A percentile compares a stretch with the other conserved stretches of the same genome.
These are phyloP conservation scores for Trachelipus rathkii DNA, from an alignment of 1,140 invertebrate species.

Conservation along the genomic window DNA sequence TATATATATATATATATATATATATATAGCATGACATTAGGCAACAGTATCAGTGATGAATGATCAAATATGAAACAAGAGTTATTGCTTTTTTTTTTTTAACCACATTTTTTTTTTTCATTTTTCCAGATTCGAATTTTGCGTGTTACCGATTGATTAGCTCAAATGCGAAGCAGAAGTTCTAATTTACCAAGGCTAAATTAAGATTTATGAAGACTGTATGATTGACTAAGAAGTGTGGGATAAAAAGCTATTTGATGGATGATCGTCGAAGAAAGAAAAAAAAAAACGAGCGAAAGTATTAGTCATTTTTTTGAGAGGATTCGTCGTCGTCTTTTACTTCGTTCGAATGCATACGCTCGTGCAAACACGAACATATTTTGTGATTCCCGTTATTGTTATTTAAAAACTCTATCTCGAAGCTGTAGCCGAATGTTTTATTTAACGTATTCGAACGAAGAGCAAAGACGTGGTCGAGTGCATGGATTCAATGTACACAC, in stretches of 20 bases:
- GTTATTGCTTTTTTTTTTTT: not conserved
- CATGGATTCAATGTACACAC: conserved; percentile 4
- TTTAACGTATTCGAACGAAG: not conserved
- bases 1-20: no score
- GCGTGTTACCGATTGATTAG: conserved; percentile 8
- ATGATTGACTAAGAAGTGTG: conserved; percentile 12
- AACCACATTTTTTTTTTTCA: conserved; percentile 1
- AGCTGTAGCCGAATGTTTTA: not conserved
- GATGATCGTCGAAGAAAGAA: not conserved
- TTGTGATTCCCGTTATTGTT: not conserved
- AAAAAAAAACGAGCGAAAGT: not conserved
- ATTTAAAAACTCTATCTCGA: not conserved
- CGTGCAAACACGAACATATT: no score
- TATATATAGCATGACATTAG: not conserved
- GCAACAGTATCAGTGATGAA: not conserved
- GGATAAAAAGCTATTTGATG: conserved; percentile 10
- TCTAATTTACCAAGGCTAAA: not conserved
- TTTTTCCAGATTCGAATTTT: conserved; percentile 5
- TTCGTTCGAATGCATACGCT: no score
- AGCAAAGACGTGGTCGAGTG: not conserved
- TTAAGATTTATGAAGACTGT: conserved; percentile 9
- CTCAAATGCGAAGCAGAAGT: not conserved
- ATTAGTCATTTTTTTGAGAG: not conserved
- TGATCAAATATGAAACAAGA: conserved; percentile 5
- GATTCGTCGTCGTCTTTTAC: no score